A percentile compares a stretch with the other conserved stretches of the same genome.
phyloP scores from a whole-genome alignment of 2,888 invertebrate species.

The Sesia apiformis region DNA sequence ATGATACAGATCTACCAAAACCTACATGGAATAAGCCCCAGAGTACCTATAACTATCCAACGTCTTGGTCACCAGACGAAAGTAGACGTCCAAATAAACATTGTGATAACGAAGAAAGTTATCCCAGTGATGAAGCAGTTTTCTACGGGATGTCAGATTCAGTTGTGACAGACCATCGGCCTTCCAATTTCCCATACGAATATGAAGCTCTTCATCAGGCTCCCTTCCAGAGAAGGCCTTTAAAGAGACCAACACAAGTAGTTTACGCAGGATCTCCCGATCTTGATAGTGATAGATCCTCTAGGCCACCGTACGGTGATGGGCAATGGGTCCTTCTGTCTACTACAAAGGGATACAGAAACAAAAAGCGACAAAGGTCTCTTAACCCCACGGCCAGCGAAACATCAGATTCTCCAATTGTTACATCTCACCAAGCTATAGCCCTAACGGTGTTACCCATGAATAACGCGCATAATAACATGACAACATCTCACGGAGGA shows the following conservation, averaged over 20 bases:
- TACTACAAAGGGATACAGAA: constrained; percentile 84
- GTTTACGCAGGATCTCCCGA: constrained; percentile 63
- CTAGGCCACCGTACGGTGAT: constrained; percentile 78
- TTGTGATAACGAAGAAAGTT: constrained; percentile 49
- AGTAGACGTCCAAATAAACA: constrained; percentile 53
- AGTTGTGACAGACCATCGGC: constrained; percentile 61
- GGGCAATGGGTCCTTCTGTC: constrained; percentile 86
- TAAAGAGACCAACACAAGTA: constrained; percentile 58
- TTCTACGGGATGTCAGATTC: constrained; percentile 61
- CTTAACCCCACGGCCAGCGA: constrained; percentile 34
- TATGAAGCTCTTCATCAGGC: constrained; percentile 59
- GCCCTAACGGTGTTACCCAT: constrained; percentile 84
- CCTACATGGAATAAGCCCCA: constrained; percentile 54
- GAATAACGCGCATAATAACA: constrained; percentile 75
- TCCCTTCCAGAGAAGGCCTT: constrained; percentile 40
- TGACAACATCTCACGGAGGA: constrained; percentile 82
- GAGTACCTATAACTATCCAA: constrained; percentile 30
- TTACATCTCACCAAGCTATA: constrained; percentile 71
- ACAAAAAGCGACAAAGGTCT: constrained; percentile 63
- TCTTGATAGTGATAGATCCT: constrained; percentile 61
- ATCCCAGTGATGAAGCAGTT: constrained; percentile 38
- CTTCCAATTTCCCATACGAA: constrained; percentile 63
- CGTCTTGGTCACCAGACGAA: constrained; percentile 57
- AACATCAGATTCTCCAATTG: constrained; percentile 30
- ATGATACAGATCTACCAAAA: constrained; percentile 53